These are phyloP conservation scores for Rhorus exstirpatorius DNA, from an alignment of 2,888 invertebrate genomes.

Conservation along the genomic window DNA sequence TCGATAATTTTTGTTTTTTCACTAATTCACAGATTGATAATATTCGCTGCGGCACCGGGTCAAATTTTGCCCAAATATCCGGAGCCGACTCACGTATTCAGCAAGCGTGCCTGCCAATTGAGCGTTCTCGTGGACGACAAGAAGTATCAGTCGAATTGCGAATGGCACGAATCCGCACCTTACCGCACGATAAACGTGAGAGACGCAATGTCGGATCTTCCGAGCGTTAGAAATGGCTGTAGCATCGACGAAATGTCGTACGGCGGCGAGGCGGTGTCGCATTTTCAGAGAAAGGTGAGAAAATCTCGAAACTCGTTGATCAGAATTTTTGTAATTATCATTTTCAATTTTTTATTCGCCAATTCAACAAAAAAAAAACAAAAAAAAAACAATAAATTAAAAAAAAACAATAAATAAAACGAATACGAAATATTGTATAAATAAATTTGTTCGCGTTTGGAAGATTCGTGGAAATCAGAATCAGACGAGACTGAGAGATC, in stretches of 20 bases:
- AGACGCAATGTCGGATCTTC: slow-evolving; percentile 95
- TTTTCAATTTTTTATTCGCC: background rate
- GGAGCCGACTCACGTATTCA: slow-evolving; percentile 93
- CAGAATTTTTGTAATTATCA: slow-evolving; percentile 30
- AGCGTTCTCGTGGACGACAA: slow-evolving; percentile 88
- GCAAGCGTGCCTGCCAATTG: slow-evolving; percentile 89
- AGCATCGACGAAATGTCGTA: slow-evolving; percentile 91
- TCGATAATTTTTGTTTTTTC: background rate
- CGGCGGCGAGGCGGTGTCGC: slow-evolving; percentile 90
- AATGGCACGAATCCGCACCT: slow-evolving; percentile 91
- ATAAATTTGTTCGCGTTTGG: slow-evolving; percentile 28
- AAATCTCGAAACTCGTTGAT: background rate
- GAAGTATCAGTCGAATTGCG: slow-evolving; percentile 87
- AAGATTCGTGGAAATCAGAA: slow-evolving; percentile 89
- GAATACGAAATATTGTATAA: background rate
- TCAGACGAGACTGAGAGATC: slow-evolving; percentile 89
- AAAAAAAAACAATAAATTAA: too few relatives aligned
- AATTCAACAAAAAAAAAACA: too few relatives aligned
- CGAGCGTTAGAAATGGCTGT: slow-evolving; percentile 91
- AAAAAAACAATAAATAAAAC: background rate
- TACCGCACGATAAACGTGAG: slow-evolving; percentile 92
- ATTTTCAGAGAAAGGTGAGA: slow-evolving; percentile 90
- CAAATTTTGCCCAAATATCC: slow-evolving; percentile 91
- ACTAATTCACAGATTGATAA: slow-evolving; percentile 87
- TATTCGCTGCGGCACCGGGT: slow-evolving; percentile 94